A percentile compares a stretch with the other conserved stretches of the same genome.
These are phyloP conservation scores for Gymnobelideus leadbeateri DNA, from an alignment of 2,113 vertebrate species.

Conservation along the genomic window DNA sequence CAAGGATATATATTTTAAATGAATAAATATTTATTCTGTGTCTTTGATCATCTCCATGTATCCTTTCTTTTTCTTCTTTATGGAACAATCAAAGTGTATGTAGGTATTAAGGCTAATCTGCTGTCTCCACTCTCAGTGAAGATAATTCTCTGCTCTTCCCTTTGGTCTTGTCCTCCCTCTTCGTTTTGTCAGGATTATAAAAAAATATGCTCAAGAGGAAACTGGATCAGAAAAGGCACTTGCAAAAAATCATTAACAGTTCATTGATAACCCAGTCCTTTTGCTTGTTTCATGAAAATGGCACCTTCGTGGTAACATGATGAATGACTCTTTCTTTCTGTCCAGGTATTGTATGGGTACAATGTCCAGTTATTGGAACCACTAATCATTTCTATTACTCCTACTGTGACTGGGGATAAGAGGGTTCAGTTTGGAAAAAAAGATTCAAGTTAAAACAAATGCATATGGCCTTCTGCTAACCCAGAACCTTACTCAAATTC, in stretches of 20 bases:
- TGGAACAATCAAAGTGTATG: slow-evolving; percentile 1
- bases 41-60: slow-evolving; percentile 8
- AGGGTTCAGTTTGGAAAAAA: not conserved
- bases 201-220: slow-evolving; percentile 4
- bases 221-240: not conserved
- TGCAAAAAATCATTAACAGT: not conserved
- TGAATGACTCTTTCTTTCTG: not conserved
- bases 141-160: not conserved
- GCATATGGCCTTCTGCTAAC: not conserved
- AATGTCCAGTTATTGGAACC: not conserved
- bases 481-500: not conserved
- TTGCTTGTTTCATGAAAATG: slow-evolving; percentile 16
- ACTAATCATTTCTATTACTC: not conserved
- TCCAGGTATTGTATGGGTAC: not conserved
- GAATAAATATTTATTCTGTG: not conserved
- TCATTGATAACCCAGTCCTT: not conserved
- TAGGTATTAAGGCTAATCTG: slow-evolving; percentile 16
- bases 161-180: slow-evolving; percentile 22
- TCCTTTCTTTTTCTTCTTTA: slow-evolving; percentile 3
- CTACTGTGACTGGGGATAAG: not conserved
- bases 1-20: slow-evolving; percentile 9
- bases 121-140: not conserved
- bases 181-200: not conserved
- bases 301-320: not conserved
- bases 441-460: not conserved